Evolutionary conservation across 2,888 invertebrate genomes (phyloP), one percentile per base, ranked within the genome.

Genomic region (Tetranychus truncatus): DNA sequence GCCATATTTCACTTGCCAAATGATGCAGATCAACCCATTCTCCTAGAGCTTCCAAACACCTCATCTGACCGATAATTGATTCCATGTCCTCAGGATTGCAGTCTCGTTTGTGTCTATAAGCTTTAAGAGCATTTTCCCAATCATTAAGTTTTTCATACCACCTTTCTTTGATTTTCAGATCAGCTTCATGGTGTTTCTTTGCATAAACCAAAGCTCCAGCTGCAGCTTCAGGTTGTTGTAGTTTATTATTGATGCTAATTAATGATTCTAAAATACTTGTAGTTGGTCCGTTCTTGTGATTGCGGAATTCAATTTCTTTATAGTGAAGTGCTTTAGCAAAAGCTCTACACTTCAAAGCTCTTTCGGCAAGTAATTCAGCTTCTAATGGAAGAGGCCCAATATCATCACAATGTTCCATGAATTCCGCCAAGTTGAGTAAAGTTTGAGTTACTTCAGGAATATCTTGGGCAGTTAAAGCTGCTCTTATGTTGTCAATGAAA

Each of bases 101-200:
- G 8, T 86, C 85, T 69, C 80, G 78, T 8, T 79, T 78, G 45
- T 78, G 77, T 72, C 82, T 87, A 81, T 99, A 99, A 0, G 94
- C 87, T 77, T 89, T 87, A 69, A 96, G 84, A 0, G 99, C 99
- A 81, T 92, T 92, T 80, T 96, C 95, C 97, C 97, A 99, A 82
- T 96, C 95, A 83, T 99, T 96, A 1, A 99, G 85, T 83, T 99
- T 97, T 82, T 99, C 99, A 82, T 96, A 96, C 99, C 99, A 99
- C 8, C 93, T 87, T 72, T 96, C 94, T 83, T 92, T 89, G 0
- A 89, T 87, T 78, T 80, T 77, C 15, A 82, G 82, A 71, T 86
- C 85, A 74, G 88, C 87, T 77, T 87, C 88, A 45, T 89, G 88
- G 80, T 90, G 88, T 24, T 87, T 89, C 87, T 91, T 92, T 3